Conservation (phyloP, 2,888 invertebrate species). For the Lymantria monacha region DNA sequence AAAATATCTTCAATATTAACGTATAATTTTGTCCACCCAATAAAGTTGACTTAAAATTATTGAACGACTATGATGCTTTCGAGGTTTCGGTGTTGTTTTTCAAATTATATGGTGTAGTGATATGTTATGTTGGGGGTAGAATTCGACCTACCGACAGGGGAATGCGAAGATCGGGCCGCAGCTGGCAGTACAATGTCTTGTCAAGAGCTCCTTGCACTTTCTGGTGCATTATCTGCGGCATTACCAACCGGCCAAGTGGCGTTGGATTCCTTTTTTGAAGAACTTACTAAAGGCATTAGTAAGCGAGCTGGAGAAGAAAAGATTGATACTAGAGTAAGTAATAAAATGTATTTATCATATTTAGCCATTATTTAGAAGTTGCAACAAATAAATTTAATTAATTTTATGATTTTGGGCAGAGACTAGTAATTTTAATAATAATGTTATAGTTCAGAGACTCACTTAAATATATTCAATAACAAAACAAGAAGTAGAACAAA, state of each 20-base stretch:
- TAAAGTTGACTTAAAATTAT: too few relatives aligned
- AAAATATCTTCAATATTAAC: too few relatives aligned
- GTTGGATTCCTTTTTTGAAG: constrained; percentile 91
- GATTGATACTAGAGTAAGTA: constrained; percentile 59
- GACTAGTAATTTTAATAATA: too few relatives aligned
- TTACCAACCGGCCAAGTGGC: constrained; percentile 93
- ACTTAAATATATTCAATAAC: too few relatives aligned
- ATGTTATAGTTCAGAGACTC: too few relatives aligned
- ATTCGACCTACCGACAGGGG: constrained; percentile 78
- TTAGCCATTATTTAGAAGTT: neutral
- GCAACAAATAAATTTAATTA: constrained; percentile 3
- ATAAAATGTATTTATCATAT: neutral
- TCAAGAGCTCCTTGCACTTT: constrained; percentile 94
- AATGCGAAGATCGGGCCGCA: constrained; percentile 67
- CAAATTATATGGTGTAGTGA: constrained; percentile 38
- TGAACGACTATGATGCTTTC: constrained; percentile 13
- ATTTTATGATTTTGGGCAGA: neutral
- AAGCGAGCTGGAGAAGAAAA: constrained; percentile 75
- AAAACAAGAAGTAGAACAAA: too few relatives aligned
- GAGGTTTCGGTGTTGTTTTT: constrained; percentile 20
- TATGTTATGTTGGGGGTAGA: constrained; percentile 56
- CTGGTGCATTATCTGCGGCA: constrained; percentile 95
- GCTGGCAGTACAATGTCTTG: constrained; percentile 88
- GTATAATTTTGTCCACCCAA: too few relatives aligned
- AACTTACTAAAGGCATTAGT: constrained; percentile 87